Conservation (phyloP, 2,113 vertebrate genomes). For the Xyrauchen texanus region DNA sequence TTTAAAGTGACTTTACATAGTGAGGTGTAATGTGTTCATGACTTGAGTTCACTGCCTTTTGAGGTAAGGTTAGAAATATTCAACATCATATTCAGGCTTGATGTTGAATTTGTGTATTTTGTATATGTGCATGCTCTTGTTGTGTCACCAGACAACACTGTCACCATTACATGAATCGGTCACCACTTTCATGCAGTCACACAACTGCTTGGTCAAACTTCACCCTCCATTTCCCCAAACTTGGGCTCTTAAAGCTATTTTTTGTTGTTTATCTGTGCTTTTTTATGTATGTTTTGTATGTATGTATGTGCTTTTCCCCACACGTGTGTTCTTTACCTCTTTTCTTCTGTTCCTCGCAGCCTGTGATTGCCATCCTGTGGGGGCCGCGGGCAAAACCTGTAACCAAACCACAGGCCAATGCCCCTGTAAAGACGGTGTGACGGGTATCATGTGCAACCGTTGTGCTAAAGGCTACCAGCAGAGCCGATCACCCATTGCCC, state of each 20-base stretch:
- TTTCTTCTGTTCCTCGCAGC: slow-evolving; percentile 81
- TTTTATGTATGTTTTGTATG: slow-evolving; percentile 60
- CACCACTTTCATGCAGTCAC: slow-evolving; percentile 9
- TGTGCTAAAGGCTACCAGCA: slow-evolving; percentile 99
- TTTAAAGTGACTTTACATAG: not conserved
- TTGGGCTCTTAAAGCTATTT: slow-evolving; percentile 15
- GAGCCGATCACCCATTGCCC: slow-evolving; percentile 97
- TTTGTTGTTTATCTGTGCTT: slow-evolving; percentile 36
- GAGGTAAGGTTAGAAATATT: slow-evolving; percentile 37
- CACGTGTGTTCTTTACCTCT: slow-evolving; percentile 71
- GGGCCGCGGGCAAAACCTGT: slow-evolving; percentile 97
- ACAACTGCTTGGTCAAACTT: slow-evolving; percentile 8
- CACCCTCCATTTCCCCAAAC: slow-evolving; percentile 14
- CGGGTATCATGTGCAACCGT: slow-evolving; percentile 97
- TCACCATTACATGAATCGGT: not conserved
- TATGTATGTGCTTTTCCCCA: slow-evolving; percentile 53
- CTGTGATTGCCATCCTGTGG: slow-evolving; percentile 98
- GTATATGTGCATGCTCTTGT: slow-evolving; percentile 17
- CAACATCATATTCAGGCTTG: not conserved
- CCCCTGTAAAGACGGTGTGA: slow-evolving; percentile 98
- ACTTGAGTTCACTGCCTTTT: slow-evolving; percentile 45
- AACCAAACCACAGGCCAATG: slow-evolving; percentile 99
- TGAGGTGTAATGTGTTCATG: not conserved
- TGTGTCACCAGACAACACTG: not conserved
- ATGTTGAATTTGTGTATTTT: not conserved